A percentile compares a stretch with the other conserved stretches of the same genome.
phyloP scores from a whole-genome alignment of 2,113 vertebrate species.

The Antennarius striatus region DNA sequence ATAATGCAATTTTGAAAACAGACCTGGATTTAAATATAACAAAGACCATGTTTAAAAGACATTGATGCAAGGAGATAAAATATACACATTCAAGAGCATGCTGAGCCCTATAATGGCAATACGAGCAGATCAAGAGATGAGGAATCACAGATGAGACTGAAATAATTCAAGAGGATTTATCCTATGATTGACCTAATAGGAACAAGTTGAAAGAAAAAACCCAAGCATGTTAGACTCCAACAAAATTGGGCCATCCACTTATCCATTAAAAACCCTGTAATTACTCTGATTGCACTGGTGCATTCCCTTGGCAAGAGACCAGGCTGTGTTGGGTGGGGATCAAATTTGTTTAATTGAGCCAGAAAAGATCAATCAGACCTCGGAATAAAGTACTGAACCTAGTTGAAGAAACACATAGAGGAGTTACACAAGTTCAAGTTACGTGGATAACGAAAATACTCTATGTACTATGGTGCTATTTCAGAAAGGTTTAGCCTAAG shows the following conservation, averaged over 20 bases:
- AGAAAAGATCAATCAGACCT: conserved; percentile 24
- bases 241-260: neutral
- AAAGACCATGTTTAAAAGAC: neutral
- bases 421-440: neutral
- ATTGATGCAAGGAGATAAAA: neutral
- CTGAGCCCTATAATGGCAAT: neutral
- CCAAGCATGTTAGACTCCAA: neutral
- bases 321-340: conserved; percentile 8
- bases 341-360: conserved; percentile 21
- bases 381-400: neutral
- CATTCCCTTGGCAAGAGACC: conserved; percentile 8
- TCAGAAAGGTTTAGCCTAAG: neutral
- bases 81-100: neutral
- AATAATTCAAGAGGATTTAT: neutral
- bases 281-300: conserved; percentile 6
- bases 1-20: too few relatives aligned
- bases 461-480: too few relatives aligned
- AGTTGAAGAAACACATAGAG: neutral
- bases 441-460: neutral
- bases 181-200: neutral
- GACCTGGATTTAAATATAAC: neutral
- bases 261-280: conserved; percentile 16
- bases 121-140: neutral
- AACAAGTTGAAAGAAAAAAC: neutral
- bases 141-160: neutral